Conservation (phyloP, 2,888 invertebrate genomes). For the Abrostola tripartita region DNA sequence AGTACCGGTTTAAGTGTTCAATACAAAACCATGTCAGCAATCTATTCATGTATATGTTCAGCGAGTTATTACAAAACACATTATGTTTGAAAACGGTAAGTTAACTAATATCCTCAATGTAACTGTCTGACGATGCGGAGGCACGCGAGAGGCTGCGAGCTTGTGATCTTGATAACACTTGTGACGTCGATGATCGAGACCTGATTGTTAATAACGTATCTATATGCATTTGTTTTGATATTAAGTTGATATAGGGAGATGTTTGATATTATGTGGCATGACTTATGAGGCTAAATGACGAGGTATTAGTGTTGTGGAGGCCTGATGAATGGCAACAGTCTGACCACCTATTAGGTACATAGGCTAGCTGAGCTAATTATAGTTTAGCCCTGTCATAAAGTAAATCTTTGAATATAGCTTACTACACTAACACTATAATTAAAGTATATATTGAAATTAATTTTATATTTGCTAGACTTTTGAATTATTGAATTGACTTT, state of each 20-base stretch:
- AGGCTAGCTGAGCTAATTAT: too few relatives aligned
- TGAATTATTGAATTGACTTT: too few relatives aligned
- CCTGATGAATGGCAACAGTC: too few relatives aligned
- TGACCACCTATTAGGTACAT: too few relatives aligned
- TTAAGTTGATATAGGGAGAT: neutral
- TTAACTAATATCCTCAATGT: constrained; percentile 40
- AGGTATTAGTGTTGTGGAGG: neutral
- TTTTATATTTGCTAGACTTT: too few relatives aligned
- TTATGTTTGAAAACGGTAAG: constrained; percentile 32
- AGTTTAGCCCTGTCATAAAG: too few relatives aligned
- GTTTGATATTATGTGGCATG: neutral
- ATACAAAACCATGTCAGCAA: constrained; percentile 38
- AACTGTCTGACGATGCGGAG: constrained; percentile 17
- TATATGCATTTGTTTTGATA: neutral
- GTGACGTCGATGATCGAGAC: neutral
- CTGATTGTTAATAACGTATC: neutral
- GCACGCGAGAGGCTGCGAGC: constrained; percentile 44
- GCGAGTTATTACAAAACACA: constrained; percentile 32
- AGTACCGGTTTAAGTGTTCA: neutral
- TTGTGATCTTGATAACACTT: constrained; percentile 21
- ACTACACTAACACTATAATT: too few relatives aligned
- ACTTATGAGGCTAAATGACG: too few relatives aligned
- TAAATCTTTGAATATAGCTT: too few relatives aligned
- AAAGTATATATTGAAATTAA: too few relatives aligned
- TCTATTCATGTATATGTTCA: constrained; percentile 15